Percentiles rank a stretch among this genome's conserved stretches.
These are phyloP conservation scores for Phaetusa simplex DNA, from an alignment of 2,113 vertebrate species.

Conservation along the genomic window DNA sequence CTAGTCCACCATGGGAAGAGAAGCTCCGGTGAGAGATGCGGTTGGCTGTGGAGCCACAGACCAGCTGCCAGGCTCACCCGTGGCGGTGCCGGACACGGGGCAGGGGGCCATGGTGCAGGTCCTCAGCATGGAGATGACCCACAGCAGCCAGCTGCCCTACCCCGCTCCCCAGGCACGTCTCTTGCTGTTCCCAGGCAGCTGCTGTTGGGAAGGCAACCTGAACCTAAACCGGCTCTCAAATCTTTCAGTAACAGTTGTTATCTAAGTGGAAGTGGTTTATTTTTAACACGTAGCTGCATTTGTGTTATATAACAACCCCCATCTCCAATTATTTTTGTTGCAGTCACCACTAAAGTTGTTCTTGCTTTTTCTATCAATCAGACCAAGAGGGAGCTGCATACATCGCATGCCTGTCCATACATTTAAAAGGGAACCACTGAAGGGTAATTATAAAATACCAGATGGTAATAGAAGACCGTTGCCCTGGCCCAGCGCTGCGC, in stretches of 20 bases:
- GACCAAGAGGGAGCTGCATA: not conserved
- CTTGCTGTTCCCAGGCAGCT: not conserved
- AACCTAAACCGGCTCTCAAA: not conserved
- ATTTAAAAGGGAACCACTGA: not conserved
- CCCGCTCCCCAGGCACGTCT: not conserved
- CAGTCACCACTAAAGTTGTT: not conserved
- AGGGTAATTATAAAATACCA: not conserved
- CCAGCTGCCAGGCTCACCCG: not conserved
- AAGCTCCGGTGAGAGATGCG: not conserved
- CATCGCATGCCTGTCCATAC: rapidly evolving
- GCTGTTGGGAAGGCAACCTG: too few species aligned
- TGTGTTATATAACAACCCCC: not conserved
- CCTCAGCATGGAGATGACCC: rapidly evolving
- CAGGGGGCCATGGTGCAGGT: not conserved
- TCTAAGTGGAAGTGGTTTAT: not conserved
- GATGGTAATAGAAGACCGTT: not conserved
- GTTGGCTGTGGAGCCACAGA: not conserved
- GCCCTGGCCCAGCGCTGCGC: rapidly evolving
- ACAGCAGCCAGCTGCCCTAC: not conserved
- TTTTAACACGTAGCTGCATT: not conserved
- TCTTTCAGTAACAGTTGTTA: not conserved
- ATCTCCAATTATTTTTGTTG: not conserved
- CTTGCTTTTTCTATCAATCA: not conserved
- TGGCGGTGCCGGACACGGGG: rapidly evolving
- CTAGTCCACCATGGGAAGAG: rapidly evolving